These are phyloP conservation scores for Plutomurus gul DNA, from an alignment of 1,140 invertebrate species.

Conservation along the genomic window DNA sequence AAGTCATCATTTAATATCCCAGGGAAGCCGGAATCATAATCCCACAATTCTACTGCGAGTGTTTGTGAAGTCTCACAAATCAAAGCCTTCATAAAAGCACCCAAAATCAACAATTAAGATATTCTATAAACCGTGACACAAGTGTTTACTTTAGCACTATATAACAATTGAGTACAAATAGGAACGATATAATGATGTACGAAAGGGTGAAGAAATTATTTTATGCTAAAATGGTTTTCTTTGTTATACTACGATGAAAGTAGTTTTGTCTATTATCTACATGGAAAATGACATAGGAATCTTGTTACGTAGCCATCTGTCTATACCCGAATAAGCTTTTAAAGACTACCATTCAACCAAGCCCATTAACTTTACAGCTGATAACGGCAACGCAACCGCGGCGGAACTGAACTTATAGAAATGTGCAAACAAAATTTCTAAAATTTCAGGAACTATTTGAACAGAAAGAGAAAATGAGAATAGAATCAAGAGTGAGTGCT, in stretches of 20 bases:
- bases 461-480: background rate
- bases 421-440: background rate
- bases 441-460: background rate
- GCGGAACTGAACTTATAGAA: background rate
- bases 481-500: background rate
- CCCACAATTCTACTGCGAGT: constrained; percentile 74
- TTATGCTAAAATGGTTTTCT: no score
- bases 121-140: background rate
- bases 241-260: no score
- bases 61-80: constrained; percentile 7
- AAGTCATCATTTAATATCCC: constrained; percentile 78
- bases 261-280: no score
- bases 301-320: no score
- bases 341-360: no score
- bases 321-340: no score
- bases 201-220: no score
- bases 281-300: no score
- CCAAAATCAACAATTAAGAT: constrained; percentile 5
- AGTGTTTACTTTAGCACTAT: no score
- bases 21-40: constrained; percentile 80
- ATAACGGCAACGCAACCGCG: background rate
- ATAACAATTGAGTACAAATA: no score
- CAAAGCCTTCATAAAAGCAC: constrained; percentile 25
- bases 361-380: no score
- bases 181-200: no score